Conservation (phyloP, 2,113 vertebrate species). For the Chaetodon trifascialis region DNA sequence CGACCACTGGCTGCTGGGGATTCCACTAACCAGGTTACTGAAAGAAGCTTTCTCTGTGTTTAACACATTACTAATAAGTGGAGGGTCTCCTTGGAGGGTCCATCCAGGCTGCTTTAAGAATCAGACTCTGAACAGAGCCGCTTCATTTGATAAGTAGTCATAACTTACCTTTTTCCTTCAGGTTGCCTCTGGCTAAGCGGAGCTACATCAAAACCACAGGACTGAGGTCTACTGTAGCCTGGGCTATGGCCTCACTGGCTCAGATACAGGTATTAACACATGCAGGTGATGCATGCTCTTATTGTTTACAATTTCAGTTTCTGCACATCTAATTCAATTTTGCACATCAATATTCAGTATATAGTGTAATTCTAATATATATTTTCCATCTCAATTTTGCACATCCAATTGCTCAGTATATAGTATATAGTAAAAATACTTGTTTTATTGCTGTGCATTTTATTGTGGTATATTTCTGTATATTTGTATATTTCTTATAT, state of each 20-base stretch:
- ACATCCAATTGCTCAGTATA: too few species aligned
- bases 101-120: neutral
- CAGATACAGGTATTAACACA: constrained; percentile 85
- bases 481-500: too few species aligned
- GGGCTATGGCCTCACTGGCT: constrained; percentile 92
- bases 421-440: too few species aligned
- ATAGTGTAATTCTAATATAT: too few species aligned
- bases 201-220: constrained; percentile 89
- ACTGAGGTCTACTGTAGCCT: constrained; percentile 91
- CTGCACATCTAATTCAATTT: too few species aligned
- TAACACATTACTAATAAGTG: neutral
- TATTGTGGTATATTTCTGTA: too few species aligned
- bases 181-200: constrained; percentile 90
- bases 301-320: too few species aligned
- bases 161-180: constrained; percentile 64
- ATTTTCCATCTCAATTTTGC: too few species aligned
- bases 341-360: too few species aligned
- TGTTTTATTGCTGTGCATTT: too few species aligned
- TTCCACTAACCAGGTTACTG: constrained; percentile 90
- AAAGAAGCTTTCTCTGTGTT: neutral
- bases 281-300: neutral
- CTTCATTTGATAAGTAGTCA: neutral
- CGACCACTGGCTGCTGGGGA: constrained; percentile 88
- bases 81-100: neutral
- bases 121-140: neutral